phyloP scores from a whole-genome alignment of 1,140 invertebrate genomes.

The Anastrepha ludens region DNA sequence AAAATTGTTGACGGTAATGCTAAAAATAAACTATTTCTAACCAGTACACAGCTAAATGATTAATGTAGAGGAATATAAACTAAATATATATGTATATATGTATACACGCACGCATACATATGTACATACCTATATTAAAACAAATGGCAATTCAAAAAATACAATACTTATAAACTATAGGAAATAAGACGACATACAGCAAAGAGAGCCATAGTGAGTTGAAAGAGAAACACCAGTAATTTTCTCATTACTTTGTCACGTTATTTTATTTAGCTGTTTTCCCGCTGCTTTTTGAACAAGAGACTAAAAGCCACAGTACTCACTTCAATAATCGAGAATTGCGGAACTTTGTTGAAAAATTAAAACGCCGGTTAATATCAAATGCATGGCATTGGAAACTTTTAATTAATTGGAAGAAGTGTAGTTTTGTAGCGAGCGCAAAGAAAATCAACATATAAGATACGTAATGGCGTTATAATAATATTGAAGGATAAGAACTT shows the following conservation, averaged over 20 bases:
- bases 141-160: neutral
- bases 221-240: neutral
- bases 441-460: too few species aligned
- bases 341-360: too few species aligned
- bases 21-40: slow-evolving; percentile 53
- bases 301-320: neutral
- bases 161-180: neutral
- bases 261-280: neutral
- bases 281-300: neutral
- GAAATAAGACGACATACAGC: neutral
- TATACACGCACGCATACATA: neutral
- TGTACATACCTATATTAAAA: slow-evolving; percentile 1
- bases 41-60: slow-evolving; percentile 16
- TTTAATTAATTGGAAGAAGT: neutral
- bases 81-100: neutral
- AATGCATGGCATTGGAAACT: neutral
- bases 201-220: neutral
- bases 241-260: neutral
- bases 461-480: too few species aligned
- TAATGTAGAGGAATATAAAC: slow-evolving; percentile 4
- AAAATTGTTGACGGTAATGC: slow-evolving; percentile 32
- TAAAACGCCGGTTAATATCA: neutral
- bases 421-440: neutral
- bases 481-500: too few species aligned
- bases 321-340: too few species aligned